Conservation (phyloP, 2,888 invertebrate species). For the Drosophila pullipes region DNA sequence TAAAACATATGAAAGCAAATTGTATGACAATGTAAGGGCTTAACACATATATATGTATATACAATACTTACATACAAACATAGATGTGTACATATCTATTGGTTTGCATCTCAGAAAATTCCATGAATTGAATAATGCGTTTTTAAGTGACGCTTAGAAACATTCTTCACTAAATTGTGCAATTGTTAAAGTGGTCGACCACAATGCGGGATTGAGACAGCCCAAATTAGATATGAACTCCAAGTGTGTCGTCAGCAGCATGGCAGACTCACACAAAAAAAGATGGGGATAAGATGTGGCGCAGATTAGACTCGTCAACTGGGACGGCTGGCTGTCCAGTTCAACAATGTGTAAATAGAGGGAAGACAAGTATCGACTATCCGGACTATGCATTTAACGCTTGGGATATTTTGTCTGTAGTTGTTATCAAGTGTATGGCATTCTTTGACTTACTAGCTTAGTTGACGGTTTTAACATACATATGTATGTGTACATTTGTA, state of each 20-base stretch:
- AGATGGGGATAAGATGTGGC: slow-evolving; percentile 46
- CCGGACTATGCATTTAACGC: slow-evolving; percentile 1
- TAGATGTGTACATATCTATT: not conserved
- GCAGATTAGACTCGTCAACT: slow-evolving; percentile 53
- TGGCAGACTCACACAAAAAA: slow-evolving; percentile 27
- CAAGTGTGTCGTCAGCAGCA: slow-evolving; percentile 42
- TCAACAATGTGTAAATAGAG: too few species aligned
- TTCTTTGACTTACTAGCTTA: slow-evolving; percentile 22
- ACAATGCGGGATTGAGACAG: slow-evolving; percentile 44
- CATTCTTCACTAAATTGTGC: slow-evolving; percentile 82
- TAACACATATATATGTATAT: not conserved
- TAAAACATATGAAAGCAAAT: too few species aligned
- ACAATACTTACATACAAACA: not conserved
- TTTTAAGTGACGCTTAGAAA: slow-evolving; percentile 83
- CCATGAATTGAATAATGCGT: slow-evolving; percentile 80
- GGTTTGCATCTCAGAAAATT: slow-evolving; percentile 43
- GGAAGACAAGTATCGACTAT: not conserved
- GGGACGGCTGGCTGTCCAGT: not conserved
- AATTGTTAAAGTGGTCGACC: slow-evolving; percentile 66
- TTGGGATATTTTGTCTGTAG: not conserved
- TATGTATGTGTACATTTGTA: not conserved
- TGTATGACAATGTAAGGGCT: not conserved
- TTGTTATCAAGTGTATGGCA: slow-evolving; percentile 6
- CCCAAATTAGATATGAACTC: slow-evolving; percentile 55
- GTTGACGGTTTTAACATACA: slow-evolving; percentile 7